Evolutionary conservation across 2,888 invertebrate genomes (phyloP), one percentile per base, ranked within the genome.

Genomic region (Apamea epomidion): DNA sequence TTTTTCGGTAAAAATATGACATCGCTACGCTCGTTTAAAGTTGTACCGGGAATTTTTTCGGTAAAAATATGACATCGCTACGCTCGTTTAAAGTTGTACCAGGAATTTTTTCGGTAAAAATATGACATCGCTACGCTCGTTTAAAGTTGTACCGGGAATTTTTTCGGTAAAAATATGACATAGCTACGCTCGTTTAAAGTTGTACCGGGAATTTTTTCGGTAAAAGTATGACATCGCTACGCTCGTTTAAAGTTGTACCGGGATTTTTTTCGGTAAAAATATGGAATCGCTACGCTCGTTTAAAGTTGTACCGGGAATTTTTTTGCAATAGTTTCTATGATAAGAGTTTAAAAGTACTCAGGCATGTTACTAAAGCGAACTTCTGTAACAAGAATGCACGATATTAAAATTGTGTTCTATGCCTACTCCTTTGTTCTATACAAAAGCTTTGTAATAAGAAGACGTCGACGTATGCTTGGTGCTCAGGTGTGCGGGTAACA

Each of bases 341-440:
- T 60, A 5, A n/a, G 25, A 58, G 4, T n/a, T 60, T 60, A 12
- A 60, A 60, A n/a, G 32, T 65, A 54, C 16, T 64, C 51, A 21
- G 18, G 21, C 37, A 51, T 16, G 10, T 62, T 54, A 75, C 6
- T 42, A 29, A 69, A 69, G n/a, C 25, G 7, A 48, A 18, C 64
- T 37, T 32, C 45, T 69, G 69, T 42, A 10, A 42, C 37, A 65
- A 48, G 58, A 82, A 69, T 70, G 14, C 48, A 16, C 21, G n/a
- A 65, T 82, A 82, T 82, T 71, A 65, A 70, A 78, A 82, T 58
- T 48, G 18, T n/a, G 12, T 54, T 72, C 5, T 45, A 37, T 14
- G 18, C 2, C 25, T 32, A 65, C 18, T 45, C 25, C 37, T 74
- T 71, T 74, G 51, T 62, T 71, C 37, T 60, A 21, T 32, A 76